Evolutionary conservation across 2,797 vertebrate genomes (phyloP).

Genomic region (Nannoperca obscura): DNA sequence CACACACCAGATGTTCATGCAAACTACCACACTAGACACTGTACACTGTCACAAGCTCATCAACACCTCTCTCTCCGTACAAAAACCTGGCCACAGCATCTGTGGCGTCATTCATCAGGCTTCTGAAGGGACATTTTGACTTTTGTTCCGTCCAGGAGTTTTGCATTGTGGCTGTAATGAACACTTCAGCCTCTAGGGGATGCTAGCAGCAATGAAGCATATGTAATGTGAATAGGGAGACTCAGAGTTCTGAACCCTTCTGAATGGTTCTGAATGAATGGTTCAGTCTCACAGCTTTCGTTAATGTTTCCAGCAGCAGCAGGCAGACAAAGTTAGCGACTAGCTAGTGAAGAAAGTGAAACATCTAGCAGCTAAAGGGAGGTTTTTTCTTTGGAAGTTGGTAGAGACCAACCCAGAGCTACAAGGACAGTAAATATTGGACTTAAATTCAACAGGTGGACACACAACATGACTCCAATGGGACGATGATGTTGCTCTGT

Average conservation of each 20-base stretch:
- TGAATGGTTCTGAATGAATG: background rate
- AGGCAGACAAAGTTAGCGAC: background rate
- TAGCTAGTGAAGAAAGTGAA: too few species aligned
- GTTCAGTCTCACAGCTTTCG: background rate
- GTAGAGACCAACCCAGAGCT: background rate
- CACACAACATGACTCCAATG: background rate
- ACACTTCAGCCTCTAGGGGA: conserved; percentile 12
- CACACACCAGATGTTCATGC: conserved; percentile 37
- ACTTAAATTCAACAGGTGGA: background rate
- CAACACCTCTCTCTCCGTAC: conserved; percentile 11
- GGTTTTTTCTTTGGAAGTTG: background rate
- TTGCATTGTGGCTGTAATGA: conserved; percentile 7
- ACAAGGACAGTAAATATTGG: background rate
- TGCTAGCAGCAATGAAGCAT: background rate
- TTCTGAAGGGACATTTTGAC: conserved; percentile 6
- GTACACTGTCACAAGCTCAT: background rate
- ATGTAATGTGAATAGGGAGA: background rate
- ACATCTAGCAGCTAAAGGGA: background rate
- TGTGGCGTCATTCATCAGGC: background rate
- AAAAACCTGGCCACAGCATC: background rate
- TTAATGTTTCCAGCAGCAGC: background rate
- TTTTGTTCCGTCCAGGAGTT: background rate
- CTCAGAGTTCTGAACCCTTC: background rate
- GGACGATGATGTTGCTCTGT: background rate
- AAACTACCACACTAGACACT: background rate